Percentiles rank a stretch among this genome's conserved stretches.
phyloP scores from a whole-genome alignment of 2,888 invertebrate genomes.

The Lacanobia oleracea region DNA sequence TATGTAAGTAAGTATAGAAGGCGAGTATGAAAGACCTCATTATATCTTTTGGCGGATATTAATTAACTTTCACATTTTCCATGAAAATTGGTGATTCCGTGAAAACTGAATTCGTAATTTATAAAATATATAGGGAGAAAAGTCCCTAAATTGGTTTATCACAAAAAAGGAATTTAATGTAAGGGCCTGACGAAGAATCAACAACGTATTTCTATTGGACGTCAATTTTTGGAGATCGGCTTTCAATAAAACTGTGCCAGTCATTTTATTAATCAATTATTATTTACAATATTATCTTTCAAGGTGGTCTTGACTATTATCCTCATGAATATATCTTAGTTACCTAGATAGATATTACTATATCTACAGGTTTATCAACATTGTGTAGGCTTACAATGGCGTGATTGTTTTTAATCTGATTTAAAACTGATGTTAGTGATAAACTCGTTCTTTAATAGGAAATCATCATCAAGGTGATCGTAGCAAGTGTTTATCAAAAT shows the following conservation, averaged over 20 bases:
- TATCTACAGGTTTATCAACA: conserved; percentile 50
- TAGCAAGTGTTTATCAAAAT: conserved; percentile 18
- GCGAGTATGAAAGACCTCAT: not conserved
- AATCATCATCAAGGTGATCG: conserved; percentile 39
- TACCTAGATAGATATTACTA: conserved; percentile 43
- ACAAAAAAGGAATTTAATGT: conserved; percentile 33
- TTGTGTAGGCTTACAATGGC: conserved; percentile 51
- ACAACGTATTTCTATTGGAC: conserved; percentile 29
- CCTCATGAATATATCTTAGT: conserved; percentile 41
- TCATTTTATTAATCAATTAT: conserved; percentile 34
- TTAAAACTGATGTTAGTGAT: conserved; percentile 43
- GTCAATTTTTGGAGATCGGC: conserved; percentile 25
- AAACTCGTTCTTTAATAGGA: conserved; percentile 37
- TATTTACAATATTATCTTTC: conserved; percentile 37
- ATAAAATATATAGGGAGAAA: conserved; percentile 7
- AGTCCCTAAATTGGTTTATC: conserved; percentile 27
- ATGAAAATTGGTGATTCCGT: too few species aligned
- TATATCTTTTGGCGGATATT: not conserved
- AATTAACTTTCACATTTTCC: not conserved
- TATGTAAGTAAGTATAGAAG: not conserved
- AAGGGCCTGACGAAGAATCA: conserved; percentile 27
- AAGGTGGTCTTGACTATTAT: conserved; percentile 41
- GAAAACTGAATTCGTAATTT: not conserved
- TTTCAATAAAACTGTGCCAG: conserved; percentile 30
- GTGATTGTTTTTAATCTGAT: conserved; percentile 62